Base-by-base conservation (phyloP, 1,140 invertebrate genomes). In the Telenomus remus region DNA sequence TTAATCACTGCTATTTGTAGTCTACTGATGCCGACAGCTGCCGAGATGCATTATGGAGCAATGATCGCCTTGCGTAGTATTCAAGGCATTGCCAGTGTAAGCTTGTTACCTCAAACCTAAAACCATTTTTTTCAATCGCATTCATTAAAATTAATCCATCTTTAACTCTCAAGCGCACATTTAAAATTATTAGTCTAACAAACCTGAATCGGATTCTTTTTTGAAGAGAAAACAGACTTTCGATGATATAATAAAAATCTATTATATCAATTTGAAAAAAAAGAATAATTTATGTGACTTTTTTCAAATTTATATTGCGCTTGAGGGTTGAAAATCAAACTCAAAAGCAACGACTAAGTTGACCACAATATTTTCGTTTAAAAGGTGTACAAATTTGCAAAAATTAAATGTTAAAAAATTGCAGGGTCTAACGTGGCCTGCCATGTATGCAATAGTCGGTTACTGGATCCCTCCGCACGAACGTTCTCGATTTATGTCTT, bases 401-500 rank as follows among this genome's bases (percentile, higher is more conserved):
- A n/a, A n/a, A n/a, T n/a, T n/a, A n/a, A n/a, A n/a, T 39, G 9
- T 1, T n/a, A 39, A 39, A 39, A 39, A 11, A 11, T 39, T 39
- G 37, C 78, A 94, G 93, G 95, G 95, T 48, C 89, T 96, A 33
- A 95, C 94, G 1, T 96, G 94, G 91, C 95, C 95, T 27, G 93
- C 94, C 0, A 95, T 95, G 91, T 95, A 95, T 84, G 92, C 93
- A 11, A 90, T 95, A 42, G 93, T 95, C 75, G 93, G 93, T n/a
- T 91, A 92, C 75, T 96, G 95, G 95, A 94, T 95, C 59, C 95
- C 95, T 11, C 90, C 93, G 1, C 87, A 90, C 13, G 95, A 96
- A 85, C 89, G 94, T 49, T 94, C 92, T 27, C 87, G 92, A 57
- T 93, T 94, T 81, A 93, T 94, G 92, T 93, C 92, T 74, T 93